A percentile compares a stretch with the other conserved stretches of the same genome.
These are phyloP conservation scores for Callithrix jacchus DNA, from an alignment of 2,113 vertebrate species.

Conservation along the genomic window DNA sequence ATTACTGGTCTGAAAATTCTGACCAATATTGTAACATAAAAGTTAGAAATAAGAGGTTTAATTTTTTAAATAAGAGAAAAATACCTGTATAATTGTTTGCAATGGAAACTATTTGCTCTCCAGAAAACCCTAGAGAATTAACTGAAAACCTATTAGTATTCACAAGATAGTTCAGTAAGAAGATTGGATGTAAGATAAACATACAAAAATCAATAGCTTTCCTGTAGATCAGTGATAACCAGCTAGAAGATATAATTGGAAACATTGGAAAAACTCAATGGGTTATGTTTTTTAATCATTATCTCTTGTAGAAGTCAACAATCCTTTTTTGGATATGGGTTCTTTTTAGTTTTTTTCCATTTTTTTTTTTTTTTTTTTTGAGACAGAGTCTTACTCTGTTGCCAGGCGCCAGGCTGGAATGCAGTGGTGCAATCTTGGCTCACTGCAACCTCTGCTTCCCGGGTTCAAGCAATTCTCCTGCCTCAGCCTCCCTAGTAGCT, in stretches of 20 bases:
- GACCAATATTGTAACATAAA: not conserved
- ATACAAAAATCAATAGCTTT: constrained; percentile 67
- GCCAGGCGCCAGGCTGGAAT: too few relatives aligned
- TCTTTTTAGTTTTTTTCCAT: not conserved
- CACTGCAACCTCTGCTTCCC: too few relatives aligned
- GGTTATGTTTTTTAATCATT: constrained; percentile 43
- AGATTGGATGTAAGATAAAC: constrained; percentile 68
- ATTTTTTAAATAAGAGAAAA: not conserved
- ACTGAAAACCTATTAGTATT: constrained; percentile 61
- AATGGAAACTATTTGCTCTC: not conserved
- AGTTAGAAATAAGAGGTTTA: not conserved
- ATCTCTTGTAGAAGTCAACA: not conserved
- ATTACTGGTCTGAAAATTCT: constrained; percentile 16
- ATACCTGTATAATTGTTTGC: not conserved
- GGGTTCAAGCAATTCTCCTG: too few relatives aligned
- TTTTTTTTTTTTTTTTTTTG: too few relatives aligned
- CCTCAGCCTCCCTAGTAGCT: too few relatives aligned
- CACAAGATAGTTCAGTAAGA: constrained; percentile 44
- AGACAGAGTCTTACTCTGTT: too few relatives aligned
- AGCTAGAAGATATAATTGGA: constrained; percentile 59
- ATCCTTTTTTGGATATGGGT: not conserved
- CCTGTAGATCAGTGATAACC: constrained; percentile 67
- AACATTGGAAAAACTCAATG: constrained; percentile 42
- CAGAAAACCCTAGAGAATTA: constrained; percentile 43
- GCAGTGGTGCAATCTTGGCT: too few relatives aligned